Evolutionary conservation across 2,113 vertebrate genomes (phyloP).

Genomic region (Elephantulus edwardii): DNA sequence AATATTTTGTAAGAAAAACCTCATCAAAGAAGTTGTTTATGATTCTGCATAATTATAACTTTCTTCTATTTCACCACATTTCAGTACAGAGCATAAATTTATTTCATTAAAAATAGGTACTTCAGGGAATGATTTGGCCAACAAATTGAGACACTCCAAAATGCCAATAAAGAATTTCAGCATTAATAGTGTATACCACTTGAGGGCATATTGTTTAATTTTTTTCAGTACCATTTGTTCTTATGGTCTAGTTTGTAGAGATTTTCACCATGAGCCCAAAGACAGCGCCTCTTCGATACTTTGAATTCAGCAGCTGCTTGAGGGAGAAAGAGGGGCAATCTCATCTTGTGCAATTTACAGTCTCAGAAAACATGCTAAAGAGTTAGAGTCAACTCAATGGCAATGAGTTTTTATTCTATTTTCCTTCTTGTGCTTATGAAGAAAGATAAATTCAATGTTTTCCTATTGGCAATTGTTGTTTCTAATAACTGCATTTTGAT

Average conservation of each 20-base stretch:
- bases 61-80: conserved; percentile 59
- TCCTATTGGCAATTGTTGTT: conserved; percentile 23
- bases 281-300: too few relatives aligned
- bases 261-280: too few relatives aligned
- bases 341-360: too few relatives aligned
- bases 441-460: conserved; percentile 29
- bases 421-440: conserved; percentile 38
- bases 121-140: conserved; percentile 54
- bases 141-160: conserved; percentile 50
- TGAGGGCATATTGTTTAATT: conserved; percentile 35
- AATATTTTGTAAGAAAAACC: conserved; percentile 58
- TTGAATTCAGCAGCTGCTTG: too few relatives aligned
- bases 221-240: conserved; percentile 31
- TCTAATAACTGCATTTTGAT: conserved; percentile 1
- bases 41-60: conserved; percentile 61
- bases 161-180: conserved; percentile 49
- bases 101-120: conserved; percentile 67
- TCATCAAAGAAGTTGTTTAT: conserved; percentile 64
- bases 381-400: too few relatives aligned
- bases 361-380: too few relatives aligned
- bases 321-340: too few relatives aligned
- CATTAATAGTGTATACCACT: conserved; percentile 51
- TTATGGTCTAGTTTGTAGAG: too few relatives aligned
- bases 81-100: conserved; percentile 59
- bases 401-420: too few relatives aligned